A percentile compares a stretch with the other conserved stretches of the same genome.
Evolutionary conservation across 2,888 invertebrate species (phyloP).

Genomic region (Elysia crispata): DNA sequence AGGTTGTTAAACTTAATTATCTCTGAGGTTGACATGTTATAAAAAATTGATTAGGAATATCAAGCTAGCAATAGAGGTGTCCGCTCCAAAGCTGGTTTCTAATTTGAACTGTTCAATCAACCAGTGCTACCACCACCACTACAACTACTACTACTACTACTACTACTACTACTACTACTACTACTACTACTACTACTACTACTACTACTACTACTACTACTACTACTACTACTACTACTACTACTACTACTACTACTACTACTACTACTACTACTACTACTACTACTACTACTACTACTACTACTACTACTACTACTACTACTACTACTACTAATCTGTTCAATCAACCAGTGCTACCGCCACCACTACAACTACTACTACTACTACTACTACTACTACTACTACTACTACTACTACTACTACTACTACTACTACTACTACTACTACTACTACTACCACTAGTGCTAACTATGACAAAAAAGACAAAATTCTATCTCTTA

Average conservation of each 20-base stretch:
- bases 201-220: constrained; percentile 13
- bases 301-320: constrained; percentile 19
- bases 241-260: constrained; percentile 19
- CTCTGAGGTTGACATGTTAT: not conserved
- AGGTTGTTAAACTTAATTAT: no score
- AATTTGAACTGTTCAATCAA: no score
- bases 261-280: constrained; percentile 9
- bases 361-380: not conserved
- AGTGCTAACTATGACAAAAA: no score
- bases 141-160: constrained; percentile 6
- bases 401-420: not conserved
- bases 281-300: not conserved
- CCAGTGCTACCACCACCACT: not conserved
- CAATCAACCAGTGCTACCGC: not conserved
- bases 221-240: constrained; percentile 19
- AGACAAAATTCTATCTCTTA: not conserved
- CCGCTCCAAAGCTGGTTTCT: not conserved
- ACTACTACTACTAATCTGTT: no score
- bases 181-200: constrained; percentile 19
- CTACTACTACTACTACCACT: no score
- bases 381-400: not conserved
- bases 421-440: not conserved
- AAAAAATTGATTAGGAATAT: not conserved
- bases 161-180: constrained; percentile 19
- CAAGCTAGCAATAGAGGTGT: not conserved